These are phyloP conservation scores for Meta bourneti DNA, from an alignment of 2,888 invertebrate genomes.

Conservation along the genomic window DNA sequence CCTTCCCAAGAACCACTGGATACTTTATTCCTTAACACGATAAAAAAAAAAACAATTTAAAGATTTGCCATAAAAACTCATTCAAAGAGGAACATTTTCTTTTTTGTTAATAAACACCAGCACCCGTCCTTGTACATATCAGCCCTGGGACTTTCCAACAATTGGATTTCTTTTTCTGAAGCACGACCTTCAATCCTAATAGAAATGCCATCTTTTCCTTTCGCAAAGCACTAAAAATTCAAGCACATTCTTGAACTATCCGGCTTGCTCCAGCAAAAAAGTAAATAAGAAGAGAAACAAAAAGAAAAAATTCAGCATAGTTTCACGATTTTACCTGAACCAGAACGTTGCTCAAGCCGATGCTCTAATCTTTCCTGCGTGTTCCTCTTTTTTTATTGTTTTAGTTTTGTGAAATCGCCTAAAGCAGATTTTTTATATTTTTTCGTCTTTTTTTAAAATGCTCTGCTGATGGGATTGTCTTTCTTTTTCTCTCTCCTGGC, in stretches of 20 bases:
- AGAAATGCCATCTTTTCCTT: background rate
- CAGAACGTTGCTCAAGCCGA: constrained; percentile 63
- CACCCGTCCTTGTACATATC: too few relatives aligned
- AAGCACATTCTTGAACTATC: constrained; percentile 15
- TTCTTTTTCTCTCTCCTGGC: background rate
- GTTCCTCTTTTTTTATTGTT: constrained; percentile 44
- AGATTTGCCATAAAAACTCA: too few relatives aligned
- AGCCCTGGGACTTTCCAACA: too few relatives aligned
- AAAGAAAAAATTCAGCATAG: constrained; percentile 54
- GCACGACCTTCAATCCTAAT: background rate
- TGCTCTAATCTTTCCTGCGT: constrained; percentile 30
- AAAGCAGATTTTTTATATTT: constrained; percentile 12
- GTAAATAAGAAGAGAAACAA: constrained; percentile 6
- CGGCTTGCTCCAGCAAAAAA: constrained; percentile 12
- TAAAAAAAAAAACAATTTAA: too few relatives aligned
- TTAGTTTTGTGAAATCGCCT: constrained; percentile 36
- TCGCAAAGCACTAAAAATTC: constrained; percentile 21
- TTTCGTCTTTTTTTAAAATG: constrained; percentile 11
- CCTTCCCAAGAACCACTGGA: too few relatives aligned
- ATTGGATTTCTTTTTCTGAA: too few relatives aligned
- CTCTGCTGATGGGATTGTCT: background rate
- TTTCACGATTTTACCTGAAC: constrained; percentile 75
- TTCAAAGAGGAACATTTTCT: too few relatives aligned
- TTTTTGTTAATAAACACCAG: too few relatives aligned
- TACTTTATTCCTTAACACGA: too few relatives aligned